Percentiles rank a stretch among this genome's conserved stretches.
phyloP scores from a whole-genome alignment of 64 coral and sea anemone species.

The Montipora capricornis region DNA sequence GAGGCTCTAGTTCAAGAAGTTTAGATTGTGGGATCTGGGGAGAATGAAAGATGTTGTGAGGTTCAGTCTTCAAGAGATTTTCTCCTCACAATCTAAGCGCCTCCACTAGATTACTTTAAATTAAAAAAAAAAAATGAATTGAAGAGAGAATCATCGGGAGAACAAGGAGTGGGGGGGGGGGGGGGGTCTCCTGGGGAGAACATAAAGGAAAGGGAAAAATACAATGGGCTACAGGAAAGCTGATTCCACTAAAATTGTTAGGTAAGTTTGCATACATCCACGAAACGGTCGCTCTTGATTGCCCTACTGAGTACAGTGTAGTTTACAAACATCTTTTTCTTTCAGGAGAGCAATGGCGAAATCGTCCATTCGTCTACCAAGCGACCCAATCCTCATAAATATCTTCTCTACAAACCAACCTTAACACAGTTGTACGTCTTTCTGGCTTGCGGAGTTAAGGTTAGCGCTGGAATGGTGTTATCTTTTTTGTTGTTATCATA shows the following conservation, averaged over 20 bases:
- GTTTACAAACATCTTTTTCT: background rate
- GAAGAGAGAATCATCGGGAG: no score
- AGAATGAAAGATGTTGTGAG: no score
- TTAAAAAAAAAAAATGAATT: no score
- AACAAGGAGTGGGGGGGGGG: no score
- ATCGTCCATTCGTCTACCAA: constrained; percentile 34
- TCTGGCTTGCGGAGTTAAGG: constrained; percentile 92
- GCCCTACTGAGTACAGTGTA: background rate
- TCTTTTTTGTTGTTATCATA: background rate
- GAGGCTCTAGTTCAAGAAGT: background rate
- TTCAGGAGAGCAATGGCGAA: constrained; percentile 37
- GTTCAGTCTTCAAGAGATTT: no score
- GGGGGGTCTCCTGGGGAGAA: no score
- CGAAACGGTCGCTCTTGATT: no score
- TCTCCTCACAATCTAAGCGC: no score
- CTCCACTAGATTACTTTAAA: no score
- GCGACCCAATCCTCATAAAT: constrained; percentile 97
- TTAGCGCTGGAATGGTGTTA: background rate
- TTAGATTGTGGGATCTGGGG: background rate
- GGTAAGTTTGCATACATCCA: no score
- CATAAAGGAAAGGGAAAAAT: no score
- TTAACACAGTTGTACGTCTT: constrained; percentile 94
- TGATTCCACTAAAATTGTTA: background rate
- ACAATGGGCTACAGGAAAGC: background rate
- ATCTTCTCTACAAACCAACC: constrained; percentile 95